These are phyloP conservation scores for Cosmopolites sordidus DNA, from an alignment of 2,888 invertebrate genomes.

Conservation along the genomic window DNA sequence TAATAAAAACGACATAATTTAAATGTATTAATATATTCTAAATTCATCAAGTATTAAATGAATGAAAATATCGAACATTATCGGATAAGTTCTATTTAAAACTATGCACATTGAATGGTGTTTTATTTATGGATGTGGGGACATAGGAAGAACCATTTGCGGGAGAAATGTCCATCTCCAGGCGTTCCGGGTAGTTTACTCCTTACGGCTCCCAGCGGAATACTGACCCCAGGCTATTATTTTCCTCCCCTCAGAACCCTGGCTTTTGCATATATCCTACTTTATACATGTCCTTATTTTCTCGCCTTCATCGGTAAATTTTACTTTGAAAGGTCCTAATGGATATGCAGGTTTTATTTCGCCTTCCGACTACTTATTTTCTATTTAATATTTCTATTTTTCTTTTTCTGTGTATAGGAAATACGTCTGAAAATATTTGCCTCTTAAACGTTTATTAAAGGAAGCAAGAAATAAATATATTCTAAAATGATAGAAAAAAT, in stretches of 20 bases:
- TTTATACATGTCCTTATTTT: conserved; percentile 27
- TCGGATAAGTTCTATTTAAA: conserved; percentile 5
- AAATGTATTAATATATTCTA: no score
- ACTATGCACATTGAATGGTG: conserved; percentile 22
- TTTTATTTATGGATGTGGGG: conserved; percentile 43
- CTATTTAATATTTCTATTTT: no score
- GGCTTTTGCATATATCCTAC: conserved; percentile 51
- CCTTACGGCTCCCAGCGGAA: conserved; percentile 46
- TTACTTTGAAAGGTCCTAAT: not conserved
- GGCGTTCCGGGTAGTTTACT: conserved; percentile 43
- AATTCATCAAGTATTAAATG: no score
- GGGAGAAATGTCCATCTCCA: conserved; percentile 40
- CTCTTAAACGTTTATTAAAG: no score
- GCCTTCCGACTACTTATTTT: no score
- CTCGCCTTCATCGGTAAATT: not conserved
- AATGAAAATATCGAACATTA: no score
- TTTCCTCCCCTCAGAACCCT: conserved; percentile 44
- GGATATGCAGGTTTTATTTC: not conserved
- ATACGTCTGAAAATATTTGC: no score
- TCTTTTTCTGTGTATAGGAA: no score
- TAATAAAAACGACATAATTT: no score
- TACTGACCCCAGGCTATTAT: conserved; percentile 48
- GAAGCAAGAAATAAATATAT: no score
- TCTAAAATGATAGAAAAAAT: no score
- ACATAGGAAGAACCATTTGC: conserved; percentile 39